Base-by-base conservation (phyloP, 2,113 vertebrate species). In the Cynocephalus volans region DNA sequence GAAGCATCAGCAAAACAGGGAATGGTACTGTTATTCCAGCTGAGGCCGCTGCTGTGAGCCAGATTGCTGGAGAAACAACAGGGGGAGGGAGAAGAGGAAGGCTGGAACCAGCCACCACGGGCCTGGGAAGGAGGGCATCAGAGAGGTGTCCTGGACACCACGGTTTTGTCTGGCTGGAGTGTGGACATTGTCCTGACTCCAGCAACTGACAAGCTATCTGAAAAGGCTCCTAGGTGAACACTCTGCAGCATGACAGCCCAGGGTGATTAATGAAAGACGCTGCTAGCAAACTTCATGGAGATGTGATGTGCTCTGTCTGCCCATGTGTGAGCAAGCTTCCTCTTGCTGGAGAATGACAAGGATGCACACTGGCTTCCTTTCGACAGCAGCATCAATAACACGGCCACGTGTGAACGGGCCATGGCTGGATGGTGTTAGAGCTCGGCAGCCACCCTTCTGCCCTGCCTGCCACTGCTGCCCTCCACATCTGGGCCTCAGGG, bases 1-100 rank as follows among this genome's bases (percentile, higher is more conserved):
- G 94, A 95, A 94, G 86, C 54, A 5, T 64, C 67, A 15, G 73
- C 56, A 72, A 73, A 28, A 58, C 84, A 28, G 60, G 96, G 75
- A 80, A 14, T 0, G 0, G 52, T 3, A 64, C 23, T 83, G 83
- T 94, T 95, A 88, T 93, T 95, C 90, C 96, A 89, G 93, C 95
- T 88, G 96, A 95, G 98, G 92, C 90, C 2, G 0, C 85, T 58
- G 70, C 62, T 19, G 41, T 11, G 21, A 87, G 62, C 60, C 12
- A 28, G 58, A 67, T 36, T 56, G 52, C 70, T 26, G 9, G 36
- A 19, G 85, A 62, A 65, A 62, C 50, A 12, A 13, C 67, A 15
- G 1, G 5, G 45, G 36, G 48, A 17, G 67, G 45, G 93, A 3
- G 36, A 7, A 24, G 67, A 36, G 93, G 26, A 8, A 36, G 50